Evolutionary conservation across 2,797 vertebrate species (phyloP), one percentile per base, ranked within the genome.

Genomic region (Furcifer pardalis): DNA sequence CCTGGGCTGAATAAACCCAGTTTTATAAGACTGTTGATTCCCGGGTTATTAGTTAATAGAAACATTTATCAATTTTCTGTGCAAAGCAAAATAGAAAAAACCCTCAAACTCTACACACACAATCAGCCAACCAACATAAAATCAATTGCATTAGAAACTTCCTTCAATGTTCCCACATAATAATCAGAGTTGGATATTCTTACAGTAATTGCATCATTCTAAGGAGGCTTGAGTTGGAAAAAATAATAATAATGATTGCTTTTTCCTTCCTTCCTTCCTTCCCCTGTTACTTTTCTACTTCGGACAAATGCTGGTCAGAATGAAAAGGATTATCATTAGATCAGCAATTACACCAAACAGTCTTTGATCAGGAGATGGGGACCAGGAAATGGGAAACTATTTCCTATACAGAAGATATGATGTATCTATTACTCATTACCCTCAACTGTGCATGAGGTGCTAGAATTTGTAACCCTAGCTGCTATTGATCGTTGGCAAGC

Each of bases 11-110:
- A 98, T 98, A 98, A 98, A 97, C 96, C 68, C 96, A 93, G 97
- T 97, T 98, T 98, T 98, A 97, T 97, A 97, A 98, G 97, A 98
- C 96, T 98, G 97, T 98, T 98, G 97, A 98, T 98, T 98, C 97
- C 96, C 96, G 96, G 96, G 95, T 98, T 99, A 99, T 98, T 98
- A 98, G 97, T 97, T 97, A 98, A 97, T 97, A 97, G 97, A 98
- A 97, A 96, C 97, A 98, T 97, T 98, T 98, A 98, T 99, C 97
- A 98, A 97, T 95, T 95, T n/a, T 95, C 94, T 92, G 91, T 89
- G 92, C 87, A 89, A 88, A 91, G 84, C 86, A 89, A 8, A 49
- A 66, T 30, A 87, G 63, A 7, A 32, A 65, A 63, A 73, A 44
- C 35, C 13, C 66, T 3, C 19, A 19, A 59, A 21, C 23, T 13